Conservation (phyloP, 2,797 vertebrate genomes). For the Myiothlypis coronata region DNA sequence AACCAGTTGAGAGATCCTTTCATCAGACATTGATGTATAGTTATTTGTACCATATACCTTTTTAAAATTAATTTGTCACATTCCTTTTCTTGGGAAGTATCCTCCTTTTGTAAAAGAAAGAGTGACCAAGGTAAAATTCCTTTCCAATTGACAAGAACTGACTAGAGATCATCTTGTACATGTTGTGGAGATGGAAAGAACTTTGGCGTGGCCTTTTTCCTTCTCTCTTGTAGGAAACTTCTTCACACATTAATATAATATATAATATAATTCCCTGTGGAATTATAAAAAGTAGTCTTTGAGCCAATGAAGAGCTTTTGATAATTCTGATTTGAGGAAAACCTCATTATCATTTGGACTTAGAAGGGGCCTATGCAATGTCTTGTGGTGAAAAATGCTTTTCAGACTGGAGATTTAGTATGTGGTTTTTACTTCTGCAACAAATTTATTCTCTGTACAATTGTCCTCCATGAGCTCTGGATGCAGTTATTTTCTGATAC, state of each 20-base stretch:
- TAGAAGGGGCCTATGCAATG: not conserved
- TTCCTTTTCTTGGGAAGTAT: not conserved
- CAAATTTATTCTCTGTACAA: not conserved
- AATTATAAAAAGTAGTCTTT: not conserved
- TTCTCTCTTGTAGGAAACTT: not conserved
- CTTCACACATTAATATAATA: not conserved
- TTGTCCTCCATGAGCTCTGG: not conserved
- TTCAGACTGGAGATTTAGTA: not conserved
- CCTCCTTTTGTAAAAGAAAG: not conserved
- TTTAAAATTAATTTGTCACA: not conserved
- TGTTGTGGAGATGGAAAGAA: not conserved
- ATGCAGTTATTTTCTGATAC: not conserved
- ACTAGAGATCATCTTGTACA: not conserved
- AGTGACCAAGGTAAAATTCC: not conserved
- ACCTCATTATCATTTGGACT: not conserved
- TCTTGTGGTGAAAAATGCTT: not conserved
- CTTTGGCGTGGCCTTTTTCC: not conserved
- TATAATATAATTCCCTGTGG: not conserved
- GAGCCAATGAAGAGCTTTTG: not conserved
- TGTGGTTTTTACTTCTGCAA: not conserved
- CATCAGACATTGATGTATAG: not conserved
- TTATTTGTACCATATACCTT: not conserved
- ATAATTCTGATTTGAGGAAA: not conserved
- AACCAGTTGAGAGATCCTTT: not conserved
- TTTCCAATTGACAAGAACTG: constrained; percentile 5